Conservation (phyloP, 2,888 invertebrate genomes). For the Drosophila atripex region DNA sequence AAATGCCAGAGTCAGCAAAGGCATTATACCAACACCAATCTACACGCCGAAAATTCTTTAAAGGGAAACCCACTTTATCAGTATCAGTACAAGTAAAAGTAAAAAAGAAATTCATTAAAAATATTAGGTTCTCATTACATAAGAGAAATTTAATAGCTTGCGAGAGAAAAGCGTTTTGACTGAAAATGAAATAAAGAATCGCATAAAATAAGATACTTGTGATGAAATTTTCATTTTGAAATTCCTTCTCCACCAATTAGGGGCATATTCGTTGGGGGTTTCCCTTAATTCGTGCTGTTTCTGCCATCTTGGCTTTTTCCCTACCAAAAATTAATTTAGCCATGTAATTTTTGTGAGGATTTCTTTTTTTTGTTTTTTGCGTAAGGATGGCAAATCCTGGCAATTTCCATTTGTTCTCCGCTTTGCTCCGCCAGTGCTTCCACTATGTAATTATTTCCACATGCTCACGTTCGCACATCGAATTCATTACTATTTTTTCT, state of each 20-base stretch:
- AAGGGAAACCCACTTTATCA: background rate
- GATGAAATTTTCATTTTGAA: conserved; percentile 73
- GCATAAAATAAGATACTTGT: conserved; percentile 59
- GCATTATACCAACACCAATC: background rate
- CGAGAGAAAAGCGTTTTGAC: conserved; percentile 28
- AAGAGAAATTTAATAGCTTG: background rate
- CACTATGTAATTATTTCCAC: conserved; percentile 39
- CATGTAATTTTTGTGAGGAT: conserved; percentile 53
- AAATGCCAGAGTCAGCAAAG: background rate
- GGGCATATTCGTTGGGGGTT: conserved; percentile 51
- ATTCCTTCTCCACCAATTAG: conserved; percentile 74
- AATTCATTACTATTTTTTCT: conserved; percentile 16
- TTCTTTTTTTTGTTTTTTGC: background rate
- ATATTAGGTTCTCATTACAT: conserved; percentile 17
- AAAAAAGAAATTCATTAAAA: background rate
- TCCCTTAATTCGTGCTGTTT: conserved; percentile 26
- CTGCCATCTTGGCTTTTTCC: conserved; percentile 7
- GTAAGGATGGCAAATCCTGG: conserved; percentile 4
- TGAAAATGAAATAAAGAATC: conserved; percentile 29
- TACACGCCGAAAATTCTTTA: conserved; percentile 3
- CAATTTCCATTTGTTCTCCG: conserved; percentile 24
- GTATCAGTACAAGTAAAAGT: too few species aligned
- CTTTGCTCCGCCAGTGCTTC: background rate
- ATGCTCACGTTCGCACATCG: conserved; percentile 28
- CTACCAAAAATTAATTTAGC: conserved; percentile 57